Conservation (phyloP, 2,113 vertebrate species). For the Callospermophilus lateralis region DNA sequence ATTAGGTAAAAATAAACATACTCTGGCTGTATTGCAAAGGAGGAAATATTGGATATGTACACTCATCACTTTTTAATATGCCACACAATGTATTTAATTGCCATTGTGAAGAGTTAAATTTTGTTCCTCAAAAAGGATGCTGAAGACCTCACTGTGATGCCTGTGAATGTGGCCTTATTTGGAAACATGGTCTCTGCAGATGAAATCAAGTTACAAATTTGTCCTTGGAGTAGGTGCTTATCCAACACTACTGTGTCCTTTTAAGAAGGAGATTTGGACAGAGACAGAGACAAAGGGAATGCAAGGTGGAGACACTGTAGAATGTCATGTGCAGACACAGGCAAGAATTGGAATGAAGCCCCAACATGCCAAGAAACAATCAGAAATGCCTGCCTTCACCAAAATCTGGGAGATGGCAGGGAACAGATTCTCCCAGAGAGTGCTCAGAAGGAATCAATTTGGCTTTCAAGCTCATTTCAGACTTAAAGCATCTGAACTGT, state of each 20-base stretch:
- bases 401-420: not conserved
- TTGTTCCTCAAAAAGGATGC: not conserved
- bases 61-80: not conserved
- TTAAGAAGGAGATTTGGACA: not conserved
- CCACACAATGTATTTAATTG: not conserved
- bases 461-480: not conserved
- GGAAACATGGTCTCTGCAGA: not conserved
- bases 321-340: not conserved
- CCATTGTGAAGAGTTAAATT: not conserved
- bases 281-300: not conserved
- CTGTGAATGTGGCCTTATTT: not conserved
- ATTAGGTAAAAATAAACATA: not conserved
- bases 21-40: not conserved
- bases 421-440: not conserved
- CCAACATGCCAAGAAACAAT: not conserved
- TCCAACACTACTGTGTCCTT: not conserved
- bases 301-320: not conserved
- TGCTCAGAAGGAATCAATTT: not conserved
- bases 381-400: not conserved
- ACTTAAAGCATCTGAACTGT: not conserved
- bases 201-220: not conserved
- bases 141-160: not conserved
- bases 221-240: not conserved
- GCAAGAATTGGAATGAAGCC: not conserved
- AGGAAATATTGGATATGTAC: rapidly evolving